Evolutionary conservation across 2,888 invertebrate species (phyloP).

Genomic region (Ephialtes manifestator): DNA sequence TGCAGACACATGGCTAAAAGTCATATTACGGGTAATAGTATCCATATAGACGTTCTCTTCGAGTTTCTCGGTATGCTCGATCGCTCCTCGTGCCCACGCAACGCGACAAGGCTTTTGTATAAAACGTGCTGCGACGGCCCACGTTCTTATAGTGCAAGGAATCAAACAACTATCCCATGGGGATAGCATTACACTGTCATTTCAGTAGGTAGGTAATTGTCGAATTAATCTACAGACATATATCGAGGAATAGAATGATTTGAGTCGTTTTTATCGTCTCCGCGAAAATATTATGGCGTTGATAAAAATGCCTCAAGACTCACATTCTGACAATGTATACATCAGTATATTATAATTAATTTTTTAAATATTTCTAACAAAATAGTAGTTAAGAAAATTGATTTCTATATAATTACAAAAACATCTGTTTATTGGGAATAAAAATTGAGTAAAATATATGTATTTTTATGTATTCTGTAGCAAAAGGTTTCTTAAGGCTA

Average conservation of each 20-base stretch:
- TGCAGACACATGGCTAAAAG: constrained; percentile 42
- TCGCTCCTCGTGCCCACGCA: constrained; percentile 67
- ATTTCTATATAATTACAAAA: too few relatives aligned
- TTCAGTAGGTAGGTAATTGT: constrained; percentile 67
- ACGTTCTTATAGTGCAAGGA: constrained; percentile 49
- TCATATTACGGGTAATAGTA: constrained; percentile 23
- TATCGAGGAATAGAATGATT: constrained; percentile 23
- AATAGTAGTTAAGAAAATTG: too few relatives aligned
- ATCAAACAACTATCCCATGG: constrained; percentile 62
- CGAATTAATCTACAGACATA: constrained; percentile 60
- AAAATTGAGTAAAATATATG: too few relatives aligned
- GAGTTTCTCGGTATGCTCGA: constrained; percentile 45
- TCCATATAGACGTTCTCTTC: constrained; percentile 46
- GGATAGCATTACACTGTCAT: constrained; percentile 65
- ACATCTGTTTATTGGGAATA: too few relatives aligned
- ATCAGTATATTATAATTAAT: too few relatives aligned
- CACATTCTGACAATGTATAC: too few relatives aligned
- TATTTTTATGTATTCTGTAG: too few relatives aligned
- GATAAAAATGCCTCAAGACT: too few relatives aligned
- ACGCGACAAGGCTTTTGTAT: constrained; percentile 32
- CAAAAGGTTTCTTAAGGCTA: too few relatives aligned
- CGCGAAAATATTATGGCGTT: background rate
- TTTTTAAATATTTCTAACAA: too few relatives aligned
- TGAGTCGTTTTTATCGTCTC: constrained; percentile 19
- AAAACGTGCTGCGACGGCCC: constrained; percentile 44